A percentile compares a stretch with the other conserved stretches of the same genome.
phyloP scores from a whole-genome alignment of 1,140 invertebrate genomes.

The Sycophaga agraensis region DNA sequence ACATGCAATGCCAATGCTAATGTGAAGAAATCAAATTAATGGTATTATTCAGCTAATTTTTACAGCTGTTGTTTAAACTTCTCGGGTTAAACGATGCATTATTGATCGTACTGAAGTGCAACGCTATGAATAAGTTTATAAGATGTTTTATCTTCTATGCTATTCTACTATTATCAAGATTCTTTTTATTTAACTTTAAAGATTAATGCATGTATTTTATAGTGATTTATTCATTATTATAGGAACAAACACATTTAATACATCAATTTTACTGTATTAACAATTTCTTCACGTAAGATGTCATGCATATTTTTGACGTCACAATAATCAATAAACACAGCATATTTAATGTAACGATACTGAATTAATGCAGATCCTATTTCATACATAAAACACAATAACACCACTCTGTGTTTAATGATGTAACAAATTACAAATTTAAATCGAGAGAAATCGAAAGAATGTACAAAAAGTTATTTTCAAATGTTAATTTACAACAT shows the following conservation, averaged over 20 bases:
- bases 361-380: conserved; percentile 4
- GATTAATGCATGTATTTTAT: background rate
- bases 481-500: background rate
- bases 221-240: background rate
- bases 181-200: background rate
- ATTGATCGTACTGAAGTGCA: conserved; percentile 27
- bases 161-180: background rate
- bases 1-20: conserved; percentile 21
- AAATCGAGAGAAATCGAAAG: background rate
- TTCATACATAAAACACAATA: conserved; percentile 2
- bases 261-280: background rate
- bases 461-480: conserved; percentile 1
- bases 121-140: conserved; percentile 13
- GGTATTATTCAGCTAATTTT: background rate
- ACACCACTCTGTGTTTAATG: background rate
- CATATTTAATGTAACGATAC: too few relatives aligned
- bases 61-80: conserved; percentile 2
- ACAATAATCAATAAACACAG: conserved; percentile 18
- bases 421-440: conserved; percentile 3
- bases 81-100: conserved; percentile 5
- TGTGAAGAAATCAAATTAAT: conserved; percentile 16
- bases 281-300: conserved; percentile 1
- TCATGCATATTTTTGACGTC: conserved; percentile 24
- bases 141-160: conserved; percentile 4
- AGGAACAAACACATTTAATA: conserved; percentile 1